A percentile compares a stretch with the other conserved stretches of the same genome.
These are phyloP conservation scores for Ia io DNA, from an alignment of 2,113 vertebrate genomes.

Conservation along the genomic window DNA sequence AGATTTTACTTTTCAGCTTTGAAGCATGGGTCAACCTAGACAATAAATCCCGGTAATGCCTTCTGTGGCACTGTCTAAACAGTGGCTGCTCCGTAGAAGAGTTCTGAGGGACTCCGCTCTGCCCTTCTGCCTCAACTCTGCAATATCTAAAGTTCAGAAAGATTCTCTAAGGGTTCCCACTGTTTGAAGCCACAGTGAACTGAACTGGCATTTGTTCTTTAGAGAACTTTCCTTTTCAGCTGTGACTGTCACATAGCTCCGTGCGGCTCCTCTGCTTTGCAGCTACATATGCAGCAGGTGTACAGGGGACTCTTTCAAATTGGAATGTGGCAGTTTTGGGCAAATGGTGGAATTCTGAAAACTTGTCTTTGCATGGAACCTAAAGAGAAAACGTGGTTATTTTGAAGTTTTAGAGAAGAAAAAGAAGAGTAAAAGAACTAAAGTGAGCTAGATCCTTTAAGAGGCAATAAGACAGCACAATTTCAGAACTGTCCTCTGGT, in stretches of 20 bases:
- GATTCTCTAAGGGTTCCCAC: neutral
- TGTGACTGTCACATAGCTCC: neutral
- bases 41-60: neutral
- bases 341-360: neutral
- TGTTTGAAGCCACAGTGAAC: neutral
- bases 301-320: neutral
- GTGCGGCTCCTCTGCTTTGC: neutral
- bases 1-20: slow-evolving; percentile 26
- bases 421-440: slow-evolving; percentile 71
- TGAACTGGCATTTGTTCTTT: neutral
- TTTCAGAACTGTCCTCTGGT: slow-evolving; percentile 79
- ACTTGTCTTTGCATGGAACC: neutral
- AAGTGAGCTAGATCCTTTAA: slow-evolving; percentile 78
- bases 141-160: neutral
- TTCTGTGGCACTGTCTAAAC: neutral
- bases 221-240: neutral
- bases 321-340: neutral
- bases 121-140: neutral
- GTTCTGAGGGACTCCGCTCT: neutral
- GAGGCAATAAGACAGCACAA: slow-evolving; percentile 76
- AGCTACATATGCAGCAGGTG: neutral
- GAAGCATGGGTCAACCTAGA: slow-evolving; percentile 4
- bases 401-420: slow-evolving; percentile 75
- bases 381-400: slow-evolving; percentile 57
- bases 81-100: neutral